A percentile compares a stretch with the other conserved stretches of the same genome.
Evolutionary conservation across 1,140 invertebrate genomes (phyloP).

Genomic region (Mercenaria mercenaria): DNA sequence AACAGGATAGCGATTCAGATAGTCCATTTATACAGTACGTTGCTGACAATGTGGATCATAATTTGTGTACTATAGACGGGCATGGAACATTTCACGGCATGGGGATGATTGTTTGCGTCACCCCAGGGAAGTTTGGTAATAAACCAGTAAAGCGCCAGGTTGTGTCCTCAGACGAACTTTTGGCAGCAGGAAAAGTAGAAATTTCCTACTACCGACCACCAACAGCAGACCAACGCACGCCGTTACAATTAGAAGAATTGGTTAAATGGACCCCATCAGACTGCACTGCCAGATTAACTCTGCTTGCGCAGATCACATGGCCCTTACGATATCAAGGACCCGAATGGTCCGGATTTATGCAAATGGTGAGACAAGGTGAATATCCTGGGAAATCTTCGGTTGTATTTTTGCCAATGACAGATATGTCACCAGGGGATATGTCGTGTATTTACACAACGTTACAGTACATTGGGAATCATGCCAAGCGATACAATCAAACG

Average conservation of each 20-base stretch:
- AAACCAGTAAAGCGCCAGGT: not conserved
- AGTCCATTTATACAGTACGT: conserved; percentile 49
- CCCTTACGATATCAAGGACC: not conserved
- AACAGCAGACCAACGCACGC: not conserved
- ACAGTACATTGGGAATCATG: conserved; percentile 62
- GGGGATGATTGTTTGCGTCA: conserved; percentile 75
- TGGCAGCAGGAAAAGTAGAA: not conserved
- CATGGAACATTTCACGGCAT: conserved; percentile 78
- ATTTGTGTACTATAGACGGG: conserved; percentile 66
- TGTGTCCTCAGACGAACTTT: not conserved
- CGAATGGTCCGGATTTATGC: conserved; percentile 58
- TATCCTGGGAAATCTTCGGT: conserved; percentile 18
- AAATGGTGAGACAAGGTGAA: conserved; percentile 31
- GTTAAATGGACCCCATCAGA: not conserved
- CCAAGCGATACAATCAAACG: not conserved
- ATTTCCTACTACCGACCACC: not conserved
- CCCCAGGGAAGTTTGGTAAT: conserved; percentile 50
- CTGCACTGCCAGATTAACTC: not conserved
- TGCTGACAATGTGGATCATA: conserved; percentile 72
- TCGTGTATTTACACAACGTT: conserved; percentile 73
- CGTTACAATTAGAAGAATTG: not conserved
- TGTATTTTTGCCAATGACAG: conserved; percentile 76
- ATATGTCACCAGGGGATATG: not conserved
- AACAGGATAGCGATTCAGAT: not conserved
- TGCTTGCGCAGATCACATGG: not conserved